These are phyloP conservation scores for Trachemys scripta DNA, from an alignment of 2,113 vertebrate genomes.

Conservation along the genomic window DNA sequence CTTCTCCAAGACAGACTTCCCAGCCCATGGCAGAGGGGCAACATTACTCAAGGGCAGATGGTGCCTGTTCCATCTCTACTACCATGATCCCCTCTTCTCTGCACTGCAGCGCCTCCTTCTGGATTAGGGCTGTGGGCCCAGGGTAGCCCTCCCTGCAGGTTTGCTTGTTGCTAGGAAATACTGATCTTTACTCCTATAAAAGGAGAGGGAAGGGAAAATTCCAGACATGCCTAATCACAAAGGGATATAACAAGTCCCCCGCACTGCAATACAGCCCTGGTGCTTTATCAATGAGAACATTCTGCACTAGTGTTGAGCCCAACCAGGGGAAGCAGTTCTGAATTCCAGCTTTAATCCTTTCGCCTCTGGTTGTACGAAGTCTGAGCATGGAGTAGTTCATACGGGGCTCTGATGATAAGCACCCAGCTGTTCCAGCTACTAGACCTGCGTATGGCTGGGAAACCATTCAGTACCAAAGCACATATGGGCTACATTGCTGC, in stretches of 20 bases:
- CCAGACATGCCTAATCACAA: background rate
- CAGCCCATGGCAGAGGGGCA: background rate
- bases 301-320: background rate
- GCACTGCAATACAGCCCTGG: background rate
- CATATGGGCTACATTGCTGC: background rate
- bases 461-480: fast-evolving
- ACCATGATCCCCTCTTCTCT: no score
- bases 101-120: background rate
- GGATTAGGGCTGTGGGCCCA: background rate
- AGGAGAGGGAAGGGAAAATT: background rate
- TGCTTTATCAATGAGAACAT: background rate
- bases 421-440: background rate
- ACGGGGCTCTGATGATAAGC: background rate
- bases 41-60: no score
- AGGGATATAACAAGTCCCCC: background rate
- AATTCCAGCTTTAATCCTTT: background rate
- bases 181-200: background rate
- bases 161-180: background rate
- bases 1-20: background rate
- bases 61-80: no score
- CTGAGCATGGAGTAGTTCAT: background rate
- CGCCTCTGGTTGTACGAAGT: background rate
- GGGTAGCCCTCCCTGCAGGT: background rate
- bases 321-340: background rate
- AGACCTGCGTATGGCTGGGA: background rate